phyloP scores from a whole-genome alignment of 2,888 invertebrate species.

The Agrochola lota region DNA sequence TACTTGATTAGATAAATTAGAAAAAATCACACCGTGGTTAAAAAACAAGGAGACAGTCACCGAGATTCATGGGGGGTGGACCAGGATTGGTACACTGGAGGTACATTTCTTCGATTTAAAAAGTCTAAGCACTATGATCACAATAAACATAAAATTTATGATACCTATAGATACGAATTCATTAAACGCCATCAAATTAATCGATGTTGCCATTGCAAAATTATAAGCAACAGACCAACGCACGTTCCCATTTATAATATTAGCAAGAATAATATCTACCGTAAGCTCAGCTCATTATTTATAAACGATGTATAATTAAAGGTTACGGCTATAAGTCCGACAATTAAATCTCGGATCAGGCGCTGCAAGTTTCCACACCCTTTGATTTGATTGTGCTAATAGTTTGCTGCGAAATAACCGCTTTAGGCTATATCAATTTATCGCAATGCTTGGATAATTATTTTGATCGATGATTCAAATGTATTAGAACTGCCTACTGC shows the following conservation, averaged over 20 bases:
- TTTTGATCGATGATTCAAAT: slow-evolving; percentile 6
- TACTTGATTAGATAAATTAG: no score
- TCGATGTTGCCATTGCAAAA: slow-evolving; percentile 26
- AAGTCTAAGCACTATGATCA: background rate
- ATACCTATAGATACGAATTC: background rate
- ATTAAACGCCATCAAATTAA: slow-evolving; percentile 7
- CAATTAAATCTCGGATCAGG: slow-evolving; percentile 77
- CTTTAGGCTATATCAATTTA: slow-evolving; percentile 59
- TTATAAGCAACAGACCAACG: slow-evolving; percentile 20
- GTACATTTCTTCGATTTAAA: background rate
- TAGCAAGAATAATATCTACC: slow-evolving; percentile 40
- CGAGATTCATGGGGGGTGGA: background rate
- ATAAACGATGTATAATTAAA: slow-evolving; percentile 67
- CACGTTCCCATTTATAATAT: slow-evolving; percentile 41
- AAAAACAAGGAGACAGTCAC: no score
- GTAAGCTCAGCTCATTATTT: slow-evolving; percentile 55
- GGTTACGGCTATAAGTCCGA: slow-evolving; percentile 69
- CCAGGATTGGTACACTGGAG: background rate
- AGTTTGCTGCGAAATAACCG: slow-evolving; percentile 62
- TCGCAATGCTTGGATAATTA: slow-evolving; percentile 17
- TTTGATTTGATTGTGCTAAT: slow-evolving; percentile 65
- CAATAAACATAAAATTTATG: background rate
- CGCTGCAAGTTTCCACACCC: slow-evolving; percentile 76
- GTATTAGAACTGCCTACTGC: background rate
- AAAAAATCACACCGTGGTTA: no score